A percentile compares a stretch with the other conserved stretches of the same genome.
Conservation (phyloP, 2,797 vertebrate genomes). For the Heterohyrax brucei region DNA sequence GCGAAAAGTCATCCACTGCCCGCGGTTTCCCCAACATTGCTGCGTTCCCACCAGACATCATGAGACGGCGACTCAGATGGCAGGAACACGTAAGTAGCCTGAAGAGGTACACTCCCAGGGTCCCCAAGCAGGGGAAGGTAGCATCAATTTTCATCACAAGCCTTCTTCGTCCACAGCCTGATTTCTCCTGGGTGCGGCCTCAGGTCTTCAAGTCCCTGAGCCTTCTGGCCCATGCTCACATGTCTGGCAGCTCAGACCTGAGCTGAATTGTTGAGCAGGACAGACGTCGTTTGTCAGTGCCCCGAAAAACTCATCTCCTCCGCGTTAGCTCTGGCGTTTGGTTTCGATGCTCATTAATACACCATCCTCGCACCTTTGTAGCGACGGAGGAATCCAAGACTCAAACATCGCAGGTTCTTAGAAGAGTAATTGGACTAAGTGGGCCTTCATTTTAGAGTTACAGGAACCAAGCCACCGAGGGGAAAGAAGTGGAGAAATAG, state of each 20-base stretch:
- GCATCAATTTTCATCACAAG: conserved; percentile 36
- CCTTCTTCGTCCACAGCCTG: not conserved
- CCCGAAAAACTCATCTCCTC: not conserved
- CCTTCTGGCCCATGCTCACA: not conserved
- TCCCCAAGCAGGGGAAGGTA: not conserved
- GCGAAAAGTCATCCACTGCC: not conserved
- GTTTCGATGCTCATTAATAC: not conserved
- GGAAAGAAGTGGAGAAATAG: conserved; percentile 17
- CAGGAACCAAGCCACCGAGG: conserved; percentile 7
- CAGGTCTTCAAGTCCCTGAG: not conserved
- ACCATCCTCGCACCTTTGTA: not conserved
- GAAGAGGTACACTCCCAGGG: not conserved
- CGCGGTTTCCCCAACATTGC: not conserved
- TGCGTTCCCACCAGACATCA: not conserved
- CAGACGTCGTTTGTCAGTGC: not conserved
- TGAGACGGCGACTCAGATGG: not conserved
- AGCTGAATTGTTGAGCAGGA: conserved; percentile 51
- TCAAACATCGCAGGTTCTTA: conserved; percentile 45
- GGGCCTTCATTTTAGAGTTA: conserved; percentile 60
- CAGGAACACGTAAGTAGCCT: accelerated
- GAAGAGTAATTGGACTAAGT: conserved; percentile 58
- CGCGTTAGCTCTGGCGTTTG: not conserved
- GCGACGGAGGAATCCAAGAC: not conserved
- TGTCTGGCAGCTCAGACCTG: not conserved
- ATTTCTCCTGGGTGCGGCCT: conserved; percentile 60